Conservation (phyloP, 2,113 vertebrate genomes). For the Carollia perspicillata region DNA sequence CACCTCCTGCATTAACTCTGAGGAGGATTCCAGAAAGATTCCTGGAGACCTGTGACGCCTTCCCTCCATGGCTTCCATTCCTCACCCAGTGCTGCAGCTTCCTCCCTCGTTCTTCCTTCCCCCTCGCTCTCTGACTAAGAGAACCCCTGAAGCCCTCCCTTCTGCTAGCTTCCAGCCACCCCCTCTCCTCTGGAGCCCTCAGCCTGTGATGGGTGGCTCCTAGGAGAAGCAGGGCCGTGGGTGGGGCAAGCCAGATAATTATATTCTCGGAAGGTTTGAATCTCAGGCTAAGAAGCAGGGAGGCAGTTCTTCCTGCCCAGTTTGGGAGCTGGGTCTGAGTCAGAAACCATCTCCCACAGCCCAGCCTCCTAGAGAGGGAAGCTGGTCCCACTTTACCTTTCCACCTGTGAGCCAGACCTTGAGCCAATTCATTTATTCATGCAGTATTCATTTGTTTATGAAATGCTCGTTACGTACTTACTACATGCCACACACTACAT, state of each 20-base stretch:
- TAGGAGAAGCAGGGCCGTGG: slow-evolving; percentile 61
- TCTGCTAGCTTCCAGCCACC: slow-evolving; percentile 29
- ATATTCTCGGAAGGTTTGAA: slow-evolving; percentile 63
- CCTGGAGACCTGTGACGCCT: neutral
- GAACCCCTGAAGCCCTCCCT: neutral
- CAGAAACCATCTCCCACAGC: slow-evolving; percentile 26
- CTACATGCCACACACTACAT: accelerated
- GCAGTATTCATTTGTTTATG: neutral
- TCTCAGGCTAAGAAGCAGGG: slow-evolving; percentile 52
- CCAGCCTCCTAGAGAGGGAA: neutral
- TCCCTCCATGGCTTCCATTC: neutral
- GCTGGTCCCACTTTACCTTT: neutral
- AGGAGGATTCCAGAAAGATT: neutral
- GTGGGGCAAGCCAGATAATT: slow-evolving; percentile 66
- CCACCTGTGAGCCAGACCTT: neutral
- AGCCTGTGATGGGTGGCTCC: slow-evolving; percentile 13
- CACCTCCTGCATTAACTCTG: no score
- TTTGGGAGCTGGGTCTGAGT: slow-evolving; percentile 53
- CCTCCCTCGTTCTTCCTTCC: neutral
- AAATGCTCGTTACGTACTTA: neutral
- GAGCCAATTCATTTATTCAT: neutral
- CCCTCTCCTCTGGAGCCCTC: slow-evolving; percentile 43
- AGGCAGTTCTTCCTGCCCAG: slow-evolving; percentile 47
- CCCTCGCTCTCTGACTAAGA: slow-evolving; percentile 44
- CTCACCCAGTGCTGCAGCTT: neutral